Evolutionary conservation across 2,113 vertebrate species (phyloP), one percentile per base, ranked within the genome.

Genomic region (Mobula birostris): DNA sequence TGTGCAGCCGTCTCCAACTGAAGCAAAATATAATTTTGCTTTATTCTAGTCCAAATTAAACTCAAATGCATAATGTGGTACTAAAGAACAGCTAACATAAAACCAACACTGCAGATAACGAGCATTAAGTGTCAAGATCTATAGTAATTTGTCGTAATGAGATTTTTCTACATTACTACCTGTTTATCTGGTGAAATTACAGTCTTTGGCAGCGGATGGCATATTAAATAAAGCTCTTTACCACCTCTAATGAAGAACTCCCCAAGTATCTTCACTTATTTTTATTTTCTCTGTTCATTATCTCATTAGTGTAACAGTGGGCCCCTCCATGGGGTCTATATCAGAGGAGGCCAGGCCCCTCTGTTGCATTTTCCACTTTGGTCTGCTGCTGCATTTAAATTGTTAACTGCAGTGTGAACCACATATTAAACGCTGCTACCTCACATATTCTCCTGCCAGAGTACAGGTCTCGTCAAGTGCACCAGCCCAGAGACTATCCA

Each of bases 161-260:
- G 90, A 36, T 72, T 48, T 93, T 93, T 72, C 68, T 24, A 74
- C 40, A 74, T 72, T 40, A 74, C 19, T 24, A 74, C 66, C 90
- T 74, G 63, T 74, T 72, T 93, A 72, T 92, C 21, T 6, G 66
- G 68, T 48, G 19, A 48, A 93, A 74, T 72, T 93, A 48, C 90
- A 27, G 32, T 27, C 24, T 48, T 7, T 24, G 19, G 1, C 68
- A 72, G 66, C 12, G 36, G 68, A 93, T 48, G 58, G 68, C 63
- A 93, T 93, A 72, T 72, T 93, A 91, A 91, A 91, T 68, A 24
- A 91, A n/a, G 61, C 17, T 70, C 63, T 24, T 91, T 66, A 68
- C 32, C 15, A 36, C 63, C 66, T n/a, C 87, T 91, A 91, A 91
- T 68, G 63, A 91, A 70, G 87, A 32, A 91, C 63, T 61, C 32